phyloP scores from a whole-genome alignment of 2,888 invertebrate species.

The Cantharis rustica region DNA sequence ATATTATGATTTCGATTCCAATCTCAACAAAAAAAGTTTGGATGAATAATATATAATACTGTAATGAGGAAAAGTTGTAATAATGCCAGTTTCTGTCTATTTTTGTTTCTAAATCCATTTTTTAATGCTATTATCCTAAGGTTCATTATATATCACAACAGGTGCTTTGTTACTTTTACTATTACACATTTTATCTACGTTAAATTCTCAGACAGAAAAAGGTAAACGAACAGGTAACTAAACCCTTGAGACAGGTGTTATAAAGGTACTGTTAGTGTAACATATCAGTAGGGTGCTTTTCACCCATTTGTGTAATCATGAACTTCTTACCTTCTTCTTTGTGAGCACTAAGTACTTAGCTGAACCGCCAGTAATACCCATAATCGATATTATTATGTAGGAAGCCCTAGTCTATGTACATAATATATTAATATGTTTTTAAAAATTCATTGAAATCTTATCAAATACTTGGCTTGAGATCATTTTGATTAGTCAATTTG shows the following conservation, averaged over 20 bases:
- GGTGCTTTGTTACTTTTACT: neutral
- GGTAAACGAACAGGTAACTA: constrained; percentile 18
- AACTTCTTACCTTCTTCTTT: neutral
- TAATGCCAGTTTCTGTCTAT: neutral
- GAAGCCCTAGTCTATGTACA: no score
- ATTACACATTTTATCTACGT: constrained; percentile 6
- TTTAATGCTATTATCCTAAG: neutral
- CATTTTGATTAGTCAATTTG: no score
- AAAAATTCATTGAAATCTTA: no score
- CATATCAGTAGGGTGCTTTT: constrained; percentile 27
- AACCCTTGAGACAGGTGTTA: constrained; percentile 28
- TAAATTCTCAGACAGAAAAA: constrained; percentile 5
- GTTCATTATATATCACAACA: neutral
- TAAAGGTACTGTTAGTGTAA: constrained; percentile 18
- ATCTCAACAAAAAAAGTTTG: no score
- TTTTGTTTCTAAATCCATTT: neutral
- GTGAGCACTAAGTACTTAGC: neutral
- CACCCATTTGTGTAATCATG: constrained; percentile 20
- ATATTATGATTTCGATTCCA: neutral
- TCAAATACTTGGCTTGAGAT: no score
- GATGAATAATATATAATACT: no score
- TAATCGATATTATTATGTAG: neutral
- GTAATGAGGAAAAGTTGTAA: neutral
- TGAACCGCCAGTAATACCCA: neutral
- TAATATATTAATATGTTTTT: no score